Percentiles rank a stretch among this genome's conserved stretches.
phyloP scores from a whole-genome alignment of 2,888 invertebrate genomes.

The Chrysomela aeneicollis region DNA sequence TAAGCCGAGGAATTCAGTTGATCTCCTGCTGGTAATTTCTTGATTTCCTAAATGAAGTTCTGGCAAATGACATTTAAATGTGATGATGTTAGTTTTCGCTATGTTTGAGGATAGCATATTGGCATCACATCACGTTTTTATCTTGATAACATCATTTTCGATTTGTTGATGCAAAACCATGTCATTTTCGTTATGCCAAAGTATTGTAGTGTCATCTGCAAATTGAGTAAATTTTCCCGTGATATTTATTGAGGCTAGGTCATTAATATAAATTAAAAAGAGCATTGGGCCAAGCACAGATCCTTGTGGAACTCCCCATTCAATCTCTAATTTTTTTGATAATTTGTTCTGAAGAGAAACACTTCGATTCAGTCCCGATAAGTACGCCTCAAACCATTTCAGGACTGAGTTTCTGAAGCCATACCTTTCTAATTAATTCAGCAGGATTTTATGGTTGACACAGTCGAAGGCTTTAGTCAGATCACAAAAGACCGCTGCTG shows the following conservation, averaged over 20 bases:
- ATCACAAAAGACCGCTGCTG: background rate
- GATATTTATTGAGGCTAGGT: background rate
- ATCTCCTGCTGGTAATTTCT: conserved; percentile 8
- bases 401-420: background rate
- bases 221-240: conserved; percentile 5
- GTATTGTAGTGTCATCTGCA: background rate
- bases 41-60: conserved; percentile 14
- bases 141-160: conserved; percentile 7
- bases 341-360: background rate
- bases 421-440: background rate
- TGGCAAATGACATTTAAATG: conserved; percentile 13
- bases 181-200: conserved; percentile 8
- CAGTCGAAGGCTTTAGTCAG: conserved; percentile 12
- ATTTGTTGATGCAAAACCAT: conserved; percentile 13
- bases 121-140: conserved; percentile 8
- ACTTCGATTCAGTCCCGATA: background rate
- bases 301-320: conserved; percentile 2
- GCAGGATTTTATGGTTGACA: background rate
- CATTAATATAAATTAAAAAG: background rate
- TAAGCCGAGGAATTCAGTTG: conserved; percentile 6
- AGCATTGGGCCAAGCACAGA: conserved; percentile 8
- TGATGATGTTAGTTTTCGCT: background rate
- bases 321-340: background rate
- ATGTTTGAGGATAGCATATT: conserved; percentile 9
- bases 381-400: background rate